These are phyloP conservation scores for Lepilemur septentrionalis DNA, from an alignment of 2,797 vertebrate genomes.

Conservation along the genomic window DNA sequence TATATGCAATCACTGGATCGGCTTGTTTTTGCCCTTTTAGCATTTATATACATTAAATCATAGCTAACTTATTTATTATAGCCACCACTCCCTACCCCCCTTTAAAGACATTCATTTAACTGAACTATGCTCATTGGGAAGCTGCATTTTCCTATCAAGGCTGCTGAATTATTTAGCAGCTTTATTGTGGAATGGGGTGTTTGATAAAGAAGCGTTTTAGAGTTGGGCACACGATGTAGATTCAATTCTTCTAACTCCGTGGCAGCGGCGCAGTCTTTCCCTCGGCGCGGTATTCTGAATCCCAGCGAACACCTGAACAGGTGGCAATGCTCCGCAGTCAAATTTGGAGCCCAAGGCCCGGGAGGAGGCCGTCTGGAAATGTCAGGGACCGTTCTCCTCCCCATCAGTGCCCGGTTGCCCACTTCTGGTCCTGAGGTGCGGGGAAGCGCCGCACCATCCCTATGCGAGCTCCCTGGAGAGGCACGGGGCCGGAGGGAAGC, in stretches of 20 bases:
- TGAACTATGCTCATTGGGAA: conserved; percentile 71
- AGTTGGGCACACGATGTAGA: conserved; percentile 24
- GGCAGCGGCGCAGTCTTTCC: background rate
- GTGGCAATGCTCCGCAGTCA: conserved; percentile 15
- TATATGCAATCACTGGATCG: background rate
- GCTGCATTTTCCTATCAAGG: conserved; percentile 67
- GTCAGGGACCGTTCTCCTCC: background rate
- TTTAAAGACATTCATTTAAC: conserved; percentile 71
- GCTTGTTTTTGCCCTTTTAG: conserved; percentile 64
- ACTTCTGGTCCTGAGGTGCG: background rate
- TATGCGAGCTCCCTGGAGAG: fast-evolving
- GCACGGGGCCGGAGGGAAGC: fast-evolving
- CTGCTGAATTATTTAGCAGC: conserved; percentile 78
- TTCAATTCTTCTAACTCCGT: background rate
- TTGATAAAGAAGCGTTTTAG: conserved; percentile 69
- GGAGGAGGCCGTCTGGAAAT: background rate
- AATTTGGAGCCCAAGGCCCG: background rate
- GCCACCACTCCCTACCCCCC: conserved; percentile 29
- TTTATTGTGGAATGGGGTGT: conserved; percentile 75
- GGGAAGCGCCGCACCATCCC: background rate
- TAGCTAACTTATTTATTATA: conserved; percentile 68
- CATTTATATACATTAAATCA: conserved; percentile 66
- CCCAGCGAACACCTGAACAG: background rate
- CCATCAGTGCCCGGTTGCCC: background rate
- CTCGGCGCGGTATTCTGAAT: background rate